These are phyloP conservation scores for Acropora tenuis DNA, from an alignment of 64 coral and sea anemone genomes.

Conservation along the genomic window DNA sequence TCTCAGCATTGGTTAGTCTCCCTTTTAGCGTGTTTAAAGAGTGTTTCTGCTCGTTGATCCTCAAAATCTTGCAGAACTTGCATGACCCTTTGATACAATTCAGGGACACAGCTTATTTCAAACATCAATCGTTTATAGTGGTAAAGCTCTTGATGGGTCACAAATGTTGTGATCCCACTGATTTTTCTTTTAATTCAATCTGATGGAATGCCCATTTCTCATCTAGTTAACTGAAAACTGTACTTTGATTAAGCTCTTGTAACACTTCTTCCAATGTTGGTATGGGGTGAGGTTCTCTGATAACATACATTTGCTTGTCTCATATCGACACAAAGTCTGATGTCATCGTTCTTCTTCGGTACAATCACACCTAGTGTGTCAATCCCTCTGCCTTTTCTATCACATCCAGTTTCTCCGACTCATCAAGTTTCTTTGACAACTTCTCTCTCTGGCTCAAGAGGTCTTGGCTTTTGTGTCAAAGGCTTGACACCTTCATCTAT, in stretches of 20 bases:
- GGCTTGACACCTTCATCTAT: constrained; percentile 8
- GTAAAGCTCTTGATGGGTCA: constrained; percentile 35
- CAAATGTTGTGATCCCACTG: constrained; percentile 51
- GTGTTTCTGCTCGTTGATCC: neutral
- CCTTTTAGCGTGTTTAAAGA: too few species aligned
- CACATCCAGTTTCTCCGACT: neutral
- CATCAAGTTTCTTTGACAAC: neutral
- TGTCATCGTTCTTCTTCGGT: constrained; percentile 29
- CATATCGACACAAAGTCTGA: constrained; percentile 51
- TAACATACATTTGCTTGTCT: neutral
- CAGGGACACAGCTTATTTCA: constrained; percentile 28
- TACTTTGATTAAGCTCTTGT: constrained; percentile 35
- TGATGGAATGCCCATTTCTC: constrained; percentile 31
- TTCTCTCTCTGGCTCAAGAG: constrained; percentile 45
- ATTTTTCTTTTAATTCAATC: constrained; percentile 36
- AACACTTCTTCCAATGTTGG: constrained; percentile 53
- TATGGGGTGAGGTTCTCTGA: constrained; percentile 50
- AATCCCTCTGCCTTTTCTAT: constrained; percentile 46
- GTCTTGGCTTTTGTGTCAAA: constrained; percentile 6
- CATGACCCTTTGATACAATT: constrained; percentile 19
- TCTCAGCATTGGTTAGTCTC: too few species aligned
- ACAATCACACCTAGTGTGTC: constrained; percentile 45
- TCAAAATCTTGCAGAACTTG: constrained; percentile 40
- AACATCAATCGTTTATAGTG: constrained; percentile 61
- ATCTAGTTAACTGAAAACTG: constrained; percentile 38